Evolutionary conservation across 2,113 vertebrate genomes (phyloP).

Genomic region (Vimba vimba): DNA sequence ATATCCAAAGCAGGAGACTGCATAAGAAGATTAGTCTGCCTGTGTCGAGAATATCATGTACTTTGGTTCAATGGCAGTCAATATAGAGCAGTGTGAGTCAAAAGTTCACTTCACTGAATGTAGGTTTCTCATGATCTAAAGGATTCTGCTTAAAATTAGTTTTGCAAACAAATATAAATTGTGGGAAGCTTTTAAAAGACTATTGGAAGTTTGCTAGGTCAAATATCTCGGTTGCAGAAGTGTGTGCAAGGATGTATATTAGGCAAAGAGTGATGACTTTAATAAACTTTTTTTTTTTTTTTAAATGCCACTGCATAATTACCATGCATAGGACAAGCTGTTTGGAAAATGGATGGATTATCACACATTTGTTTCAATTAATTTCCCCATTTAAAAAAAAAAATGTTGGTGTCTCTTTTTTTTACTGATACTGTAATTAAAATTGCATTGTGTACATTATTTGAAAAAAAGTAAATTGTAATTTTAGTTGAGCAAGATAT

Average conservation of each 20-base stretch:
- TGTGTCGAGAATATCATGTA: background rate
- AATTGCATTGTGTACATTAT: too few relatives aligned
- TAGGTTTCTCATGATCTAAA: background rate
- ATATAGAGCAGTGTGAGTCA: background rate
- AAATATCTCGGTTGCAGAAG: background rate
- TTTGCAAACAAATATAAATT: background rate
- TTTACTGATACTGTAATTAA: too few relatives aligned
- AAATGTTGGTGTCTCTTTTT: too few relatives aligned
- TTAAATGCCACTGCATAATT: background rate
- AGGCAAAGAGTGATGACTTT: background rate
- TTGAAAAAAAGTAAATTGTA: background rate
- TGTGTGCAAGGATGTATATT: background rate
- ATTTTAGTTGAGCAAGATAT: background rate
- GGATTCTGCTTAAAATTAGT: background rate
- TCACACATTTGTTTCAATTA: background rate
- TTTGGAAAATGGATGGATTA: background rate
- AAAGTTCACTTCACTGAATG: background rate
- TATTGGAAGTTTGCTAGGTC: background rate
- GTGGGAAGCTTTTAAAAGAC: background rate
- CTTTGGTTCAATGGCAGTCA: background rate
- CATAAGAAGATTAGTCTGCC: constrained; percentile 11
- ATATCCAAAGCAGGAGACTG: constrained; percentile 14
- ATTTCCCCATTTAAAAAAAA: background rate
- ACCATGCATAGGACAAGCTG: background rate
- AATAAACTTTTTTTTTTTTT: background rate